Base-by-base conservation (phyloP, 2,797 vertebrate genomes). In the Falco cherrug region DNA sequence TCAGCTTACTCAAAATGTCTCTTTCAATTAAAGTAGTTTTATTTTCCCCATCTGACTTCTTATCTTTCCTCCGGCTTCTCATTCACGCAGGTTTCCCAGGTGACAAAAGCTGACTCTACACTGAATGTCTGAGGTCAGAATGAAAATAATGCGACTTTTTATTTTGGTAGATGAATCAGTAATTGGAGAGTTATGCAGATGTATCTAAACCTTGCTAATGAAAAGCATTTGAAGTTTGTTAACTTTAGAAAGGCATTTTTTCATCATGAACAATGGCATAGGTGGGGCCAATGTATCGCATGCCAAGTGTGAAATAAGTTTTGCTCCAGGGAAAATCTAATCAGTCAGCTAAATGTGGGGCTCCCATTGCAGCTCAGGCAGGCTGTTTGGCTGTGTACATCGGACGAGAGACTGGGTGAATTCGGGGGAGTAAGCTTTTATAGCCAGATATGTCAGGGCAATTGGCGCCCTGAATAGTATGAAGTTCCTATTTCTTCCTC, bases 281-380 rank as follows among this genome's bases (percentile, higher is more conserved):
- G 91, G 89, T 82, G 90, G 81, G 63, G 90, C 54, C 0, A 1
- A 2, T 0, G 2, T 31, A 7, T 37, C 0, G 1, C 22, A 1
- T 4, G 80, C 94, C 94, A 81, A 81, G 56, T 12, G 68, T 35
- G 88, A 82, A 47, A 25, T 29, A 57, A 68, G 29, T 84, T 90
- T 68, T 85, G 89, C 94, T 63, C 1, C 12, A 33, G 74, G 94
- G 75, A 51, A 86, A 56, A 64, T 19, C 56, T 71, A 6, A 54
- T 68, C 2, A 2, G 37, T 29, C 54, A 87, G 56, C 59, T 31
- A 13, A 53, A 28, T 0, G 13, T 37, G 78, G 57, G 50, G 85
- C 70, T 89, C n/a, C 43, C 17, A 7, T 29, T 33, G n/a, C 28
- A 16, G 56, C 89, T 50, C 45, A 7, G 67, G 77, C 48, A 54